Evolutionary conservation across 2,797 vertebrate species (phyloP).

Genomic region (Acipenser ruthenus): DNA sequence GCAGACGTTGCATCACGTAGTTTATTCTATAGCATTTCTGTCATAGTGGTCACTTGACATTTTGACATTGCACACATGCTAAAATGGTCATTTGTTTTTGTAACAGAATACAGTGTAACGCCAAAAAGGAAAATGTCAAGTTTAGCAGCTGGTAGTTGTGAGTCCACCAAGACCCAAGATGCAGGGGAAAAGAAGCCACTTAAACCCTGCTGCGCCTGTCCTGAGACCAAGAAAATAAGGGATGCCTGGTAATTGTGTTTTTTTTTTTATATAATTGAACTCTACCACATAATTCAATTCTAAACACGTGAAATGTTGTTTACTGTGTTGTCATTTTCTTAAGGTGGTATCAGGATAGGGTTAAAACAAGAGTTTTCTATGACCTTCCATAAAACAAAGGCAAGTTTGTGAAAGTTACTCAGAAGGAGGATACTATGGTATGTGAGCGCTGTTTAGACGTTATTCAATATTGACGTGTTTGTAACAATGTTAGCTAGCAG

Average conservation of each 20-base stretch:
- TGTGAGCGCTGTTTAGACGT: not conserved
- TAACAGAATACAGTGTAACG: not conserved
- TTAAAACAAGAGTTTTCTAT: too few relatives aligned
- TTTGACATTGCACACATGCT: too few relatives aligned
- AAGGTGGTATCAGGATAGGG: too few relatives aligned
- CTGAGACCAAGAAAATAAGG: conserved; percentile 86
- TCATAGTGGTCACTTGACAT: too few relatives aligned
- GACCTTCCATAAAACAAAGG: too few relatives aligned
- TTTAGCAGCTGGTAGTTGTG: conserved; percentile 60
- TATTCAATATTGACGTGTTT: not conserved
- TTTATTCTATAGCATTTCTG: too few relatives aligned
- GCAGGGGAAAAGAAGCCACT: conserved; percentile 73
- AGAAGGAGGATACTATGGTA: too few relatives aligned
- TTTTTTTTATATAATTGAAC: not conserved
- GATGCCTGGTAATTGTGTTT: conserved; percentile 73
- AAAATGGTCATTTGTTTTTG: too few relatives aligned
- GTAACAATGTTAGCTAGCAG: not conserved
- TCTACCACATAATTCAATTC: not conserved
- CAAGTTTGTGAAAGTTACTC: too few relatives aligned
- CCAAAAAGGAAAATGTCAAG: conserved; percentile 58
- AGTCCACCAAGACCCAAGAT: conserved; percentile 32
- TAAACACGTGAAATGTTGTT: too few relatives aligned
- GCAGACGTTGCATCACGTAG: too few relatives aligned
- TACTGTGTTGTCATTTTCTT: too few relatives aligned
- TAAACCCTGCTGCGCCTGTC: conserved; percentile 88